Evolutionary conservation across 35 echinoderm and acorn worm species (phyloP).

Genomic region (Heliocidaris tuberculata): DNA sequence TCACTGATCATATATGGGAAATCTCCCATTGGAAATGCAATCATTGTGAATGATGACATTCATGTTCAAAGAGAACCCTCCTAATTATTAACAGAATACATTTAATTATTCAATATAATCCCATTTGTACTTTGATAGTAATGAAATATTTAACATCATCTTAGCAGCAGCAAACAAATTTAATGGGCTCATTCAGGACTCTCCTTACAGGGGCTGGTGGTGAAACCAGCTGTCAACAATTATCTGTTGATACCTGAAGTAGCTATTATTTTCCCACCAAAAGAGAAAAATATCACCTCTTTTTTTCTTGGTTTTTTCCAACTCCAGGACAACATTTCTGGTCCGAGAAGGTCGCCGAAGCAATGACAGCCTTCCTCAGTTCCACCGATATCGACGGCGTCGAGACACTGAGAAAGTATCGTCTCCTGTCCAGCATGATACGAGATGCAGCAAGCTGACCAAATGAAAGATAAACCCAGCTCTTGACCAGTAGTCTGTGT

Average conservation of each 20-base stretch:
- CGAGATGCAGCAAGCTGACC: slow-evolving; percentile 33
- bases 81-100: too few species aligned
- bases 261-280: too few species aligned
- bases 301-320: not conserved
- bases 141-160: too few species aligned
- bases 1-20: too few species aligned
- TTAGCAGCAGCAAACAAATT: too few species aligned
- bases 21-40: too few species aligned
- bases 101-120: too few species aligned
- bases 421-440: not conserved
- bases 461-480: not conserved
- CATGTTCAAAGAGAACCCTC: too few species aligned
- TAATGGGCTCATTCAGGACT: too few species aligned
- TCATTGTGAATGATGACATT: too few species aligned
- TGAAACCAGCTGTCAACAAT: not conserved
- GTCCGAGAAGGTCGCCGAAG: slow-evolving; percentile 22
- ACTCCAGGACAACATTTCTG: slow-evolving; percentile 19
- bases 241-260: not conserved
- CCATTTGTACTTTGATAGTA: too few species aligned
- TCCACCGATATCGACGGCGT: not conserved
- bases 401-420: not conserved
- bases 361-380: not conserved
- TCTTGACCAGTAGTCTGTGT: not conserved
- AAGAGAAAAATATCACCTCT: too few species aligned
- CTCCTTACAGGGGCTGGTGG: not conserved